Conservation (phyloP, 2,113 vertebrate species). For the Gymnobelideus leadbeateri region DNA sequence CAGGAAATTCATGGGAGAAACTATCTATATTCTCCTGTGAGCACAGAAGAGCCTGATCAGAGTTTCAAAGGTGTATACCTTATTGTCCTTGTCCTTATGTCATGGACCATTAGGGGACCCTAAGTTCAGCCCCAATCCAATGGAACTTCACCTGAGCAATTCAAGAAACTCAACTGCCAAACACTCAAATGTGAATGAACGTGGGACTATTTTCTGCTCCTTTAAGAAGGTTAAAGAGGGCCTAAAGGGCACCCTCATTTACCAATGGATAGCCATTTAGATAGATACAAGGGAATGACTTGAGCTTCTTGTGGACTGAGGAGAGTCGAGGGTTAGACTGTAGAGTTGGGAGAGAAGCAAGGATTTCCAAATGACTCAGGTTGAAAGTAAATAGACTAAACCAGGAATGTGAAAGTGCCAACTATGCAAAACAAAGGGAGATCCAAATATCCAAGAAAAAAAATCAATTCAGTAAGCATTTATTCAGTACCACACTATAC, state of each 20-base stretch:
- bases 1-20: neutral
- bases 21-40: neutral
- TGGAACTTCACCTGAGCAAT: too few relatives aligned
- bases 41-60: neutral
- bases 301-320: neutral
- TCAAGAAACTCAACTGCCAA: neutral
- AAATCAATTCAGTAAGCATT: neutral
- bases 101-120: neutral
- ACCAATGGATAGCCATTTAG: neutral
- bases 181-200: neutral
- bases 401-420: neutral
- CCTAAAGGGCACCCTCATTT: neutral
- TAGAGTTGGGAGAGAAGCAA: neutral
- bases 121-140: too few relatives aligned
- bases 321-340: neutral
- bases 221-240: neutral
- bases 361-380: neutral
- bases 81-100: neutral
- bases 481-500: neutral
- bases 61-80: neutral
- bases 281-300: neutral
- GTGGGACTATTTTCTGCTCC: neutral
- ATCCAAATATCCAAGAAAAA: neutral
- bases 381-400: neutral
- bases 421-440: neutral